Evolutionary conservation across 2,888 invertebrate genomes (phyloP), one percentile per base, ranked within the genome.

Genomic region (Suillia variegata): DNA sequence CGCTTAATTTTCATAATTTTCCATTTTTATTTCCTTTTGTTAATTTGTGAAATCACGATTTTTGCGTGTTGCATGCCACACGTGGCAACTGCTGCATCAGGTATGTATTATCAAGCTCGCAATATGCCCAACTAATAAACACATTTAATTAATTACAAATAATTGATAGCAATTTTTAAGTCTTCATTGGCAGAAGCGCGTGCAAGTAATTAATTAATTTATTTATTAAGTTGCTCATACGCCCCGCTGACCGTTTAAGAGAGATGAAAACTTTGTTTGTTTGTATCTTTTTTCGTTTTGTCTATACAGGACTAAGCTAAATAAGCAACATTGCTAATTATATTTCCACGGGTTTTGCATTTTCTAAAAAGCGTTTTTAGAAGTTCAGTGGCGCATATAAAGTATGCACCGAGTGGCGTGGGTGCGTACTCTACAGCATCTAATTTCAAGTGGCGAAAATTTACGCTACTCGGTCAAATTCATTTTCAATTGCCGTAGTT

Each of bases 221-320:
- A n/a, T n/a, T n/a, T n/a, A n/a, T n/a, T n/a, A n/a, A 13, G 38
- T 38, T 38, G n/a, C 38, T 38, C 38, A 38, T 38, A 38, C 38
- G 38, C n/a, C 38, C 10, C 38, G n/a, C 38, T n/a, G 38, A 13
- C 38, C 38, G n/a, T 38, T 8, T 4, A 38, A 38, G 6, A 38
- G 26, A 26, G n/a, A n/a, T n/a, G n/a, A n/a, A n/a, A n/a, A n/a
- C n/a, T n/a, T n/a, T n/a, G n/a, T n/a, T n/a, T n/a, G n/a, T n/a
- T n/a, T n/a, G n/a, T n/a, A n/a, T n/a, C n/a, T n/a, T n/a, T n/a
- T n/a, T n/a, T n/a, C n/a, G n/a, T n/a, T n/a, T n/a, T n/a, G n/a
- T n/a, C n/a, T n/a, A n/a, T n/a, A n/a, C n/a, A n/a, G n/a, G n/a
- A n/a, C n/a, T n/a, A n/a, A n/a, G n/a, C n/a, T n/a, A n/a, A n/a